phyloP scores from a whole-genome alignment of 2,888 invertebrate genomes.

The Drosophila colorata region DNA sequence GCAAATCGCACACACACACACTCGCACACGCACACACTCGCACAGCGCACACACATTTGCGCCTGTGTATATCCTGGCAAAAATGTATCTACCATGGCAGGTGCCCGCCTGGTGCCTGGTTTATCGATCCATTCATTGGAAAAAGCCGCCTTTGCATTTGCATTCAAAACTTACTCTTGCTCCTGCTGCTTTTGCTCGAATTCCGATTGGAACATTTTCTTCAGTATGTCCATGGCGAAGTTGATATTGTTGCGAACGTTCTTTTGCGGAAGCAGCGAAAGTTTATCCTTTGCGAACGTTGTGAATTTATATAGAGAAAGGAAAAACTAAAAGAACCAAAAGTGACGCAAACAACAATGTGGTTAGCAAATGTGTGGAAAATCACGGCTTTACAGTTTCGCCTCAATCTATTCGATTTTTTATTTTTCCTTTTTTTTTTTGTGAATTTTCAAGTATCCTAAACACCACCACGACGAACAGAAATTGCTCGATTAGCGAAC shows the following conservation, averaged over 20 bases:
- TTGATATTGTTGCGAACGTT: background rate
- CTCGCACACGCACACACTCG: conserved; percentile 11
- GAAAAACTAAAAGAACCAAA: conserved; percentile 76
- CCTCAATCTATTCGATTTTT: conserved; percentile 1
- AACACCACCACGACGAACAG: conserved; percentile 61
- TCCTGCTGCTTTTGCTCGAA: conserved; percentile 57
- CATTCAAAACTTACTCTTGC: conserved; percentile 55
- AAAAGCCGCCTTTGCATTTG: conserved; percentile 41
- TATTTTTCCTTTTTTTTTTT: background rate
- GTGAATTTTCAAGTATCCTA: conserved; percentile 51
- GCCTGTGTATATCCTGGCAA: conserved; percentile 68
- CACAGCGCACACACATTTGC: conserved; percentile 19
- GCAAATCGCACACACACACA: conserved; percentile 32
- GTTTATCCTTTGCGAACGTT: conserved; percentile 24
- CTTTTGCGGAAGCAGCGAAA: background rate
- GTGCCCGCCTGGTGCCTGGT: conserved; percentile 75
- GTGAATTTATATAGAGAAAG: conserved; percentile 50
- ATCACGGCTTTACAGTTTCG: conserved; percentile 15
- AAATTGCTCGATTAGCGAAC: conserved; percentile 57
- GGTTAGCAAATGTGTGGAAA: conserved; percentile 19
- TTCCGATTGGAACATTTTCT: conserved; percentile 76
- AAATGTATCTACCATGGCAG: conserved; percentile 76
- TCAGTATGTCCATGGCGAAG: conserved; percentile 70
- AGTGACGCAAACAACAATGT: conserved; percentile 55
- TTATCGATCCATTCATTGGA: conserved; percentile 65